Conservation (phyloP, 2,888 invertebrate genomes). For the Temnothorax unifasciatus region DNA sequence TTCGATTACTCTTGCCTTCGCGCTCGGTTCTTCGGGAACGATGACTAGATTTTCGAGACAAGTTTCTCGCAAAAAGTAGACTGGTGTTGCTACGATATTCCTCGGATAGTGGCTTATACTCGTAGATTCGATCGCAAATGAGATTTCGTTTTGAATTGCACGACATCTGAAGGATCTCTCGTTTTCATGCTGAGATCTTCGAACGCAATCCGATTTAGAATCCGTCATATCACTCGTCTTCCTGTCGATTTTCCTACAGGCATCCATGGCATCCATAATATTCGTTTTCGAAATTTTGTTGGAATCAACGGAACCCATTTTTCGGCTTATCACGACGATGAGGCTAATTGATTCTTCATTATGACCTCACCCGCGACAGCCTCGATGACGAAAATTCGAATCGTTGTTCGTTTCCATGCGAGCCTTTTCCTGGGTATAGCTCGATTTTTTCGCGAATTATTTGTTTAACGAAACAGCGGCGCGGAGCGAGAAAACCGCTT, state of each 20-base stretch:
- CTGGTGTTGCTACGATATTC: background rate
- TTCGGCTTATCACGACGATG: background rate
- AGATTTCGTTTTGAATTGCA: background rate
- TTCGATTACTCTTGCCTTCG: background rate
- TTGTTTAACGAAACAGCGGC: constrained; percentile 48
- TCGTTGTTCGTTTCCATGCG: constrained; percentile 7
- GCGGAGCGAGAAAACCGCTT: constrained; percentile 45
- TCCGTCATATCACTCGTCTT: background rate
- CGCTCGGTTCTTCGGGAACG: background rate
- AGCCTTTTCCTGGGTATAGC: background rate
- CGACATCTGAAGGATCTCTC: background rate
- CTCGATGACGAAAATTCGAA: background rate
- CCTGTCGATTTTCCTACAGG: background rate
- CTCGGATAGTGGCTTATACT: background rate
- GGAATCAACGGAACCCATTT: background rate
- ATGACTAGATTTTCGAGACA: background rate
- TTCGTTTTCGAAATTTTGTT: background rate
- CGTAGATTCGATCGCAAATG: constrained; percentile 1
- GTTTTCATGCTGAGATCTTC: background rate
- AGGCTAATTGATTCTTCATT: background rate
- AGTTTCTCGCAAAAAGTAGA: background rate
- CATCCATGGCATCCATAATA: background rate
- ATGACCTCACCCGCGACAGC: background rate
- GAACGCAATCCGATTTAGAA: background rate
- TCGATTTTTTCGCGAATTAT: constrained; percentile 23